phyloP scores from a whole-genome alignment of 2,113 vertebrate species.

The Oryzias celebensis region DNA sequence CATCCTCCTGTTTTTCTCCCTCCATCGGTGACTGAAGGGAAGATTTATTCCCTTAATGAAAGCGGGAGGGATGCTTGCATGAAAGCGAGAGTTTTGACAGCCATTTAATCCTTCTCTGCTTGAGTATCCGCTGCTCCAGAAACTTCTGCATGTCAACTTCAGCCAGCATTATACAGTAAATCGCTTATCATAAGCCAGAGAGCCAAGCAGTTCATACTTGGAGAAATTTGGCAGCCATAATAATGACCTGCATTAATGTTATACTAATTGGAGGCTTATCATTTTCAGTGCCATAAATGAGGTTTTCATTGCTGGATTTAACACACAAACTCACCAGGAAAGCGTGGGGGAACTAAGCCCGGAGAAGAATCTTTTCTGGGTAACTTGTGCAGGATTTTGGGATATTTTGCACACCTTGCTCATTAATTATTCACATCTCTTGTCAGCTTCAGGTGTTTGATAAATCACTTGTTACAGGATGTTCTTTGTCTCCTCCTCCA shows the following conservation, averaged over 20 bases:
- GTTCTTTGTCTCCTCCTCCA: constrained; percentile 22
- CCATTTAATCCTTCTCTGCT: constrained; percentile 61
- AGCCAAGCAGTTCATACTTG: constrained; percentile 50
- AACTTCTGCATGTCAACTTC: constrained; percentile 66
- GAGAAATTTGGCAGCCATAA: constrained; percentile 48
- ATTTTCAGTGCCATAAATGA: constrained; percentile 23
- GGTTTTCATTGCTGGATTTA: constrained; percentile 43
- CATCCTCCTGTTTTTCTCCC: constrained; percentile 15
- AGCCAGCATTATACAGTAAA: constrained; percentile 71
- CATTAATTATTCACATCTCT: constrained; percentile 49
- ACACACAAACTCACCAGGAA: constrained; percentile 34
- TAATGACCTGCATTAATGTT: constrained; percentile 65
- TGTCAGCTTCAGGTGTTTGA: constrained; percentile 51
- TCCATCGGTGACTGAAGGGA: constrained; percentile 62
- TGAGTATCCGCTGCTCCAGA: constrained; percentile 60
- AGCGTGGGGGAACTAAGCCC: constrained; percentile 26
- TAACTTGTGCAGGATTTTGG: constrained; percentile 11
- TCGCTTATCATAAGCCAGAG: constrained; percentile 50
- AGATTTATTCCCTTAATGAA: constrained; percentile 71
- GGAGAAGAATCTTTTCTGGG: constrained; percentile 12
- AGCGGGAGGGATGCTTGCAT: constrained; percentile 56
- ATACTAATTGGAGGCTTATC: constrained; percentile 62
- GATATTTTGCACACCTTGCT: constrained; percentile 24
- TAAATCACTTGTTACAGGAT: constrained; percentile 46
- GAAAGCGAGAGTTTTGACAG: constrained; percentile 49